phyloP scores from a whole-genome alignment of 2,113 vertebrate genomes.

The Chloropsis hardwickii region DNA sequence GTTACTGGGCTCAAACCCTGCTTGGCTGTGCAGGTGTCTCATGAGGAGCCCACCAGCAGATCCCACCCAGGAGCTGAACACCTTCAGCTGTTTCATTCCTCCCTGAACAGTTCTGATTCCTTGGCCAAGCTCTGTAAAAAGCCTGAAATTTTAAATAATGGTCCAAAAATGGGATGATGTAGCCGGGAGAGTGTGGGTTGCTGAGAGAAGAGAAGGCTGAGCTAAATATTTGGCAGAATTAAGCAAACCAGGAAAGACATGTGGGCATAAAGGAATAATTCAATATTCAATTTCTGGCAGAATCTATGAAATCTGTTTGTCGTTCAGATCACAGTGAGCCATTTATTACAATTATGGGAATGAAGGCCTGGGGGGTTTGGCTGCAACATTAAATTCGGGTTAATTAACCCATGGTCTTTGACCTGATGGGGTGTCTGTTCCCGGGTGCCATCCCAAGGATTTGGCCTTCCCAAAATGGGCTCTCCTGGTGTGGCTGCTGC shows the following conservation, averaged over 20 bases:
- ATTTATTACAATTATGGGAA: slow-evolving; percentile 23
- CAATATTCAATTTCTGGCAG: slow-evolving; percentile 55
- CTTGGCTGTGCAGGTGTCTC: fast-evolving
- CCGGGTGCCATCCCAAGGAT: background rate
- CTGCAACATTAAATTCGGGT: background rate
- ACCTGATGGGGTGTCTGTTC: fast-evolving
- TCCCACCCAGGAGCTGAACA: background rate
- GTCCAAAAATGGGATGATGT: slow-evolving; percentile 30
- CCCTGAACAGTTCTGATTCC: background rate
- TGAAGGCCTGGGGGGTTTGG: background rate
- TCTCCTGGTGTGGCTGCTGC: background rate
- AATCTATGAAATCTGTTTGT: slow-evolving; percentile 50
- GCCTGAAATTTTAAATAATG: slow-evolving; percentile 3
- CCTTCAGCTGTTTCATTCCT: background rate
- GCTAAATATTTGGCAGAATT: slow-evolving; percentile 66
- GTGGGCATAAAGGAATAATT: slow-evolving; percentile 59
- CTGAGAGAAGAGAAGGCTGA: slow-evolving; percentile 39
- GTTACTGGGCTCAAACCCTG: background rate
- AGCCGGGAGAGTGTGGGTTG: slow-evolving; percentile 4
- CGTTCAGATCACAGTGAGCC: slow-evolving; percentile 31
- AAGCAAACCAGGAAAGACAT: slow-evolving; percentile 51
- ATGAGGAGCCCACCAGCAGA: background rate
- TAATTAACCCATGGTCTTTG: background rate
- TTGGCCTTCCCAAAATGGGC: background rate
- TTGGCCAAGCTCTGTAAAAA: background rate